These are phyloP conservation scores for Tridacna gigas DNA, from an alignment of 2,888 invertebrate species.

Conservation along the genomic window DNA sequence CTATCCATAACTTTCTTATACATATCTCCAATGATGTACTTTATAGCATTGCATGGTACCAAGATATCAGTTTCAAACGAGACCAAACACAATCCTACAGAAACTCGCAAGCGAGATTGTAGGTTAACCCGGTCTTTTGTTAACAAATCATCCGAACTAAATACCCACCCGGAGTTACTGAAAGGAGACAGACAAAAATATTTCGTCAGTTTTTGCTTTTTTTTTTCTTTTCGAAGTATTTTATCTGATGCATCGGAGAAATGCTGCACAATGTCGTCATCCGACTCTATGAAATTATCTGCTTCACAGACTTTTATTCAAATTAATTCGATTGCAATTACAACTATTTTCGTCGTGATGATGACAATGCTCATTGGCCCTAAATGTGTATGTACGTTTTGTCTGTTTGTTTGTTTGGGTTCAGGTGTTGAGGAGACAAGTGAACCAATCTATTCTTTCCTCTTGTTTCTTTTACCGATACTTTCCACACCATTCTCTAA, in stretches of 20 bases:
- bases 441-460: too few relatives aligned
- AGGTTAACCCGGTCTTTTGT: slow-evolving; percentile 7
- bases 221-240: slow-evolving; percentile 3
- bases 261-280: too few relatives aligned
- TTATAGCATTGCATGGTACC: slow-evolving; percentile 9
- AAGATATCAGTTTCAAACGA: neutral
- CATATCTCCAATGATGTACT: neutral
- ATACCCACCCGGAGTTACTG: neutral
- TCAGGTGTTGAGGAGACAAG: too few relatives aligned
- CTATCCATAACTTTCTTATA: neutral
- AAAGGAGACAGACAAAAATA: slow-evolving; percentile 2
- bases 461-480: too few relatives aligned
- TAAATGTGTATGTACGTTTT: too few relatives aligned
- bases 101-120: slow-evolving; percentile 2
- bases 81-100: neutral
- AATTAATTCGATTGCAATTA: too few relatives aligned
- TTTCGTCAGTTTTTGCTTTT: neutral
- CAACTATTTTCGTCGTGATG: too few relatives aligned
- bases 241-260: slow-evolving; percentile 7
- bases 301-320: too few relatives aligned
- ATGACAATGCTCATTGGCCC: too few relatives aligned
- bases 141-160: slow-evolving; percentile 22
- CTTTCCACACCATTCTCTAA: too few relatives aligned
- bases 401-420: too few relatives aligned
- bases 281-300: too few relatives aligned